Evolutionary conservation across 2,113 vertebrate species (phyloP).

Genomic region (Sprattus sprattus): DNA sequence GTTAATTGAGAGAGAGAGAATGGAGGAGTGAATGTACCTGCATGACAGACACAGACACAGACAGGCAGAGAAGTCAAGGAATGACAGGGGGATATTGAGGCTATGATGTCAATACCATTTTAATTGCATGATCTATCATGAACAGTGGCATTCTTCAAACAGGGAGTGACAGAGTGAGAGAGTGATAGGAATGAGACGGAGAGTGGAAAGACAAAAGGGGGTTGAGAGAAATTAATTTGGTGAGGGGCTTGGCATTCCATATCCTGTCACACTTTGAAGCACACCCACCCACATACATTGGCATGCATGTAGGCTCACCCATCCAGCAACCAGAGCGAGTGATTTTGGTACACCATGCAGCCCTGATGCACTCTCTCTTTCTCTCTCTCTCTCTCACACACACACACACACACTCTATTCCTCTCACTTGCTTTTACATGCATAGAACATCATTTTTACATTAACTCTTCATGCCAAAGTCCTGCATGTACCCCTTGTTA

Average conservation of each 20-base stretch:
- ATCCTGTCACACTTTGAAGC: conserved; percentile 56
- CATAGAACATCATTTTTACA: conserved; percentile 1
- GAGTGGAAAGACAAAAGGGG: conserved; percentile 16
- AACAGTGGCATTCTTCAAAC: not conserved
- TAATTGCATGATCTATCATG: conserved; percentile 7
- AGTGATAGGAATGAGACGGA: conserved; percentile 19
- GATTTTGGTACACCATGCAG: conserved; percentile 21
- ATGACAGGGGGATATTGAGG: not conserved
- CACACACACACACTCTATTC: not conserved
- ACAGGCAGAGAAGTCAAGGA: not conserved
- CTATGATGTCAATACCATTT: not conserved
- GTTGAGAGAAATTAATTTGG: conserved; percentile 17
- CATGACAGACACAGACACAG: conserved; percentile 7
- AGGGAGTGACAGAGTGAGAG: not conserved
- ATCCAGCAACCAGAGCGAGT: conserved; percentile 8
- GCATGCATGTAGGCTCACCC: conserved; percentile 45
- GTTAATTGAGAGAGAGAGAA: not conserved
- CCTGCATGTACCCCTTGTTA: not conserved
- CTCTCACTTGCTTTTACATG: conserved; percentile 7
- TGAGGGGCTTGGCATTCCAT: conserved; percentile 31
- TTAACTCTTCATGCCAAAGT: not conserved
- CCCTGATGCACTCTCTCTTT: not conserved
- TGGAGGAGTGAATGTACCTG: not conserved
- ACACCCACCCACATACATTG: conserved; percentile 63
- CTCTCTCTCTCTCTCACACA: not conserved